Conservation (phyloP, 1,140 invertebrate species). For the Danaus melanippus region DNA sequence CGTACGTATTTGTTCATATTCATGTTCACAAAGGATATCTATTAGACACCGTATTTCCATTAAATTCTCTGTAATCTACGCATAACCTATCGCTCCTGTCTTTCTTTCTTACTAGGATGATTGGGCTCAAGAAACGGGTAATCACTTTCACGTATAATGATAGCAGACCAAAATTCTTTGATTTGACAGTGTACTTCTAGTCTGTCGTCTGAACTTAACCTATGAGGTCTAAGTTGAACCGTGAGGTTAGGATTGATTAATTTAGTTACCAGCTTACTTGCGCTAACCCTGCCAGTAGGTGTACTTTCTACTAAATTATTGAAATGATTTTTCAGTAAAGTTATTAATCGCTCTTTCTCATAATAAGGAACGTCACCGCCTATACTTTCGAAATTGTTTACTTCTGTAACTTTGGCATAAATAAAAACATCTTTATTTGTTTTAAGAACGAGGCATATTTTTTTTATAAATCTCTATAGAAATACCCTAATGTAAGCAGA, state of each 20-base stretch:
- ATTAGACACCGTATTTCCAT: not conserved
- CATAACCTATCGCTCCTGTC: too few species aligned
- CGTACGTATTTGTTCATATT: conserved; percentile 12
- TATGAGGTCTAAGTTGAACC: too few species aligned
- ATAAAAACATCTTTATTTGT: conserved; percentile 3
- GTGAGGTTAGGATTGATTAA: too few species aligned
- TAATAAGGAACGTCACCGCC: not conserved
- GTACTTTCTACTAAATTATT: too few species aligned
- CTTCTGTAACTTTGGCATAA: conserved; percentile 5
- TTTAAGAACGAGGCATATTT: conserved; percentile 4
- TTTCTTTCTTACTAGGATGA: conserved; percentile 10
- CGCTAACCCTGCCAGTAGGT: too few species aligned
- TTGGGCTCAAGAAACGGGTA: too few species aligned
- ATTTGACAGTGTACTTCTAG: too few species aligned
- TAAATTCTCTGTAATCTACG: not conserved
- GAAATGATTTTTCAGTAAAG: conserved; percentile 10
- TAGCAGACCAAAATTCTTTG: too few species aligned
- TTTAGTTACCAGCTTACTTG: too few species aligned
- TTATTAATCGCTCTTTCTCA: not conserved
- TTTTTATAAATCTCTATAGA: conserved; percentile 6
- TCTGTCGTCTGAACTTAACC: too few species aligned
- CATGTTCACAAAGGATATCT: not conserved
- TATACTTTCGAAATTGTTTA: conserved; percentile 12
- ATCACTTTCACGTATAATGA: too few species aligned
- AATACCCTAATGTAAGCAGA: conserved; percentile 9